Evolutionary conservation across 2,113 vertebrate species (phyloP).

Genomic region (Malurus alboscapulatus): DNA sequence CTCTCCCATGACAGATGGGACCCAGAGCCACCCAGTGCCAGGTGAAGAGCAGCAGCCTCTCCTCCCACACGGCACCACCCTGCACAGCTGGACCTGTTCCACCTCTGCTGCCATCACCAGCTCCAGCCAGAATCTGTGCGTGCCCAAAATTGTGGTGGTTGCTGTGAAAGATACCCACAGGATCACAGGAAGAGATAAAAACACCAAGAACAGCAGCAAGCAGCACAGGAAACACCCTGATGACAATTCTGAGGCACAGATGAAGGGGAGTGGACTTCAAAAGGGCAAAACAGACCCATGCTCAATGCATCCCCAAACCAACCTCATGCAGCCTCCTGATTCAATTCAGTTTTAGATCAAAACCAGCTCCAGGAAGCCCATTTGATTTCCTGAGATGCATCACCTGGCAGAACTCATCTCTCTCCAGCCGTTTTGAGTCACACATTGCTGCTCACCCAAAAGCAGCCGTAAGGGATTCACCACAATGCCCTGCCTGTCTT

Average conservation of each 20-base stretch:
- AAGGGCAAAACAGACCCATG: background rate
- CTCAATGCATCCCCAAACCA: background rate
- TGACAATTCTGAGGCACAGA: background rate
- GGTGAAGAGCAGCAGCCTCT: background rate
- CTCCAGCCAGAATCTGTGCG: background rate
- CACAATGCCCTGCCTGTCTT: background rate
- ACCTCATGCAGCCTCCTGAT: background rate
- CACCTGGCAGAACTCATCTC: background rate
- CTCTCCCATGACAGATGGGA: background rate
- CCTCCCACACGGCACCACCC: fast-evolving
- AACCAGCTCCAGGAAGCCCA: background rate
- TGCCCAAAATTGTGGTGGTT: background rate
- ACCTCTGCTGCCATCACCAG: background rate
- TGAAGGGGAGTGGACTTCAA: background rate
- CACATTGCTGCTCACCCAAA: background rate
- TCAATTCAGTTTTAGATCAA: background rate
- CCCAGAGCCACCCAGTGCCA: background rate
- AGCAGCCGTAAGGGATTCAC: background rate
- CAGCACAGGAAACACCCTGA: conserved; percentile 36
- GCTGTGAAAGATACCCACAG: background rate
- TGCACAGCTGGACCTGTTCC: background rate
- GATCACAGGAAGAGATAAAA: conserved; percentile 26
- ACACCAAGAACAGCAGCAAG: background rate
- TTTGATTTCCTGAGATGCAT: background rate
- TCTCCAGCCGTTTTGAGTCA: background rate